phyloP scores from a whole-genome alignment of 2,888 invertebrate species.

The Nipponacmea schrenckii region DNA sequence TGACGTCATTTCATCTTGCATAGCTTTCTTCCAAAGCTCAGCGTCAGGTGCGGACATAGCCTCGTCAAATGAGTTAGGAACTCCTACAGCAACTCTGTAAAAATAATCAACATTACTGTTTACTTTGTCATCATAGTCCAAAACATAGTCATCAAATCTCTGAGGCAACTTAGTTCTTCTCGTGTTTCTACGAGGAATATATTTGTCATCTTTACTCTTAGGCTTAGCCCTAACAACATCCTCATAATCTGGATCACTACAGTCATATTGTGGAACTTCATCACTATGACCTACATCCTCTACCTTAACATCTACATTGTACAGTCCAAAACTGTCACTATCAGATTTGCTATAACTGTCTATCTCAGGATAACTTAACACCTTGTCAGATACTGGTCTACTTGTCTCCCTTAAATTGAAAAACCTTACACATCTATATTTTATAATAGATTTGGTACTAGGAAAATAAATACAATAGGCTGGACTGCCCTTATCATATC shows the following conservation, averaged over 20 bases:
- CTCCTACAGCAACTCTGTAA: constrained; percentile 13
- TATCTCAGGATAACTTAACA: too few species aligned
- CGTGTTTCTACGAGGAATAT: constrained; percentile 3
- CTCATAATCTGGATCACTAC: neutral
- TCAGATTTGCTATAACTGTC: too few species aligned
- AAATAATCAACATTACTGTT: constrained; percentile 14
- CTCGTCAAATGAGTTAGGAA: constrained; percentile 5
- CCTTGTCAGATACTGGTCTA: too few species aligned
- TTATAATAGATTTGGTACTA: constrained; percentile 13
- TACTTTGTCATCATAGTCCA: constrained; percentile 28
- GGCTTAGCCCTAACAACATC: neutral
- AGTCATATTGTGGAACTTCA: too few species aligned
- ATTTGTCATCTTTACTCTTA: neutral
- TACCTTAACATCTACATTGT: too few species aligned
- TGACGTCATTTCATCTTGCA: constrained; percentile 33
- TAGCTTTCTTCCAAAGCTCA: constrained; percentile 23
- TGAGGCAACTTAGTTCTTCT: constrained; percentile 12
- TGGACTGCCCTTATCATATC: constrained; percentile 18
- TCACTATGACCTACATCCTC: too few species aligned
- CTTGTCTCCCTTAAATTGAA: neutral
- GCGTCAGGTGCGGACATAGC: constrained; percentile 25
- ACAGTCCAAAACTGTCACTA: too few species aligned
- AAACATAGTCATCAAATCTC: constrained; percentile 26
- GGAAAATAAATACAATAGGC: constrained; percentile 25
- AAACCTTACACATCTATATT: constrained; percentile 18